Base-by-base conservation (phyloP, 2,888 invertebrate species). In the Muscina levida region DNA sequence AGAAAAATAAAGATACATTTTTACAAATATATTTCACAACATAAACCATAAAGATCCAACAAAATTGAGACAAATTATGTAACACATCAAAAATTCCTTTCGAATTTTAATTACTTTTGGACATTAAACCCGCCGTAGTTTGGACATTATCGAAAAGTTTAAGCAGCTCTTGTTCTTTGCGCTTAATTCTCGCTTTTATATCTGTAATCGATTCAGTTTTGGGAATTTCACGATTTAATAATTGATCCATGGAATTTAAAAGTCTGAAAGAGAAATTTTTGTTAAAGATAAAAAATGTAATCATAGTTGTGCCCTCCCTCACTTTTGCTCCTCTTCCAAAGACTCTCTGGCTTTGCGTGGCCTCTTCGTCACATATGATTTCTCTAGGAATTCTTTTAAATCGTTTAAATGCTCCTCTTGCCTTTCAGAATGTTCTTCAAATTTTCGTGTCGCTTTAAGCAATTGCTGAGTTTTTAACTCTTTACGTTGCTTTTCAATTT, bases 361-460 rank as follows among this genome's bases (percentile, higher is more conserved):
- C 5, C 85, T 85, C 31, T 84, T 85, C 6, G 85, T 86, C 1
- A 89, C 82, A 15, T 83, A 86, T 31, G 82, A 87, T 17, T 86
- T 87, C 10, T 89, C 86, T 56, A 84, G 82, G 70, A 86, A 89
- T 78, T 89, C 87, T 42, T 86, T 87, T 0, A 89, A 83, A 59
- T 88, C 87, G 48, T 85, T 85, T 72, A 89, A 84, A 73, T 88
- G 88, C 57, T 85, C 83, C 39, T 88, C 88, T 73, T 89, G 85
- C 10, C 82, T 80, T n/a, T 81, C 83, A 11, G 87, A 85, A 44
- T 88, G 84, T 3, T 77, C 62, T 1, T 85, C 84, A 57, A 88
- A 88, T 48, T 84, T 84, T 1, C 89, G 87, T 6, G 76, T 77
- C 6, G 84, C 19, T 46, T 71, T 80, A 1, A 84, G 48, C 44